Conservation (phyloP, 2,113 vertebrate species). For the Sylvia atricapilla region DNA sequence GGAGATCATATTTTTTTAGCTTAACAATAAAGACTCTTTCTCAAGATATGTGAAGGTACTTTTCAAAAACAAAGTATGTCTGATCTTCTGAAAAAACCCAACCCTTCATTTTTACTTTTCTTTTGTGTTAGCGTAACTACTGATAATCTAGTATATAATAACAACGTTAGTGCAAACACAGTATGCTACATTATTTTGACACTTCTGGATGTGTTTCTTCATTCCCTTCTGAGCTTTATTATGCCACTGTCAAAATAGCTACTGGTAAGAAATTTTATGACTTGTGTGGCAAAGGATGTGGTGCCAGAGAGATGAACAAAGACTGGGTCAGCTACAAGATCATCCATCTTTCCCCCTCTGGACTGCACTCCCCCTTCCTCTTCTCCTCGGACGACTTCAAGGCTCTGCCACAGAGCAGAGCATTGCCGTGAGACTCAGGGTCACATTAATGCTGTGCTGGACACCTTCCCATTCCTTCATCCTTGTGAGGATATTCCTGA, state of each 20-base stretch:
- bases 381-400: not conserved
- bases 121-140: not conserved
- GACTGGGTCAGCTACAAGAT: slow-evolving; percentile 26
- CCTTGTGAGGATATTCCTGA: not conserved
- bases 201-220: slow-evolving; percentile 28
- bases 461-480: not conserved
- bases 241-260: slow-evolving; percentile 40
- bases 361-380: not conserved
- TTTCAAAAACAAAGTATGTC: not conserved
- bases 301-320: slow-evolving; percentile 38
- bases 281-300: slow-evolving; percentile 32
- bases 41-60: not conserved
- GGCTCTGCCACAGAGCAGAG: not conserved
- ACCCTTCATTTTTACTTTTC: not conserved
- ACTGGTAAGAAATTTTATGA: slow-evolving; percentile 42
- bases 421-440: not conserved
- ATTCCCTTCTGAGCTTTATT: slow-evolving; percentile 31
- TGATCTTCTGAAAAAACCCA: not conserved
- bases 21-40: not conserved
- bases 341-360: slow-evolving; percentile 28
- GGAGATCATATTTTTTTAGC: not conserved
- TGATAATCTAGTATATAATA: not conserved
- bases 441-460: not conserved
- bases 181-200: slow-evolving; percentile 7
- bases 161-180: not conserved